phyloP scores from a whole-genome alignment of 1,140 invertebrate species.

The Hylaeus volcanicus region DNA sequence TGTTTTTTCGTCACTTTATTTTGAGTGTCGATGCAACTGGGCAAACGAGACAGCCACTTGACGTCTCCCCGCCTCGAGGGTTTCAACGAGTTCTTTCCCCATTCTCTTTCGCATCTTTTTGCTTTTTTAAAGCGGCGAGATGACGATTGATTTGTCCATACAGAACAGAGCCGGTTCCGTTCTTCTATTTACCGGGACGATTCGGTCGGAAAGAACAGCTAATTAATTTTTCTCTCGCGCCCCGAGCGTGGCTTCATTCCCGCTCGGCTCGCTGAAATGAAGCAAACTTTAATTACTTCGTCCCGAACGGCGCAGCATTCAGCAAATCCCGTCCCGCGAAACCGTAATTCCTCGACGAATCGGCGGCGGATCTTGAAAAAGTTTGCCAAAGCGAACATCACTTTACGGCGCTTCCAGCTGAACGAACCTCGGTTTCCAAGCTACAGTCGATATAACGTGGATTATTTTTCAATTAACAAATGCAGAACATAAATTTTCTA shows the following conservation, averaged over 20 bases:
- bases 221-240: slow-evolving; percentile 23
- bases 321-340: background rate
- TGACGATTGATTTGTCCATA: background rate
- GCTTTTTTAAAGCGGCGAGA: background rate
- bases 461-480: no score
- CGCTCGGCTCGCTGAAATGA: slow-evolving; percentile 1
- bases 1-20: background rate
- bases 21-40: background rate
- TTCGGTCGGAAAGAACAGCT: background rate
- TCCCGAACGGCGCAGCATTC: background rate
- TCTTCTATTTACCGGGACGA: background rate
- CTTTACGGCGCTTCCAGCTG: background rate
- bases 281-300: slow-evolving; percentile 38
- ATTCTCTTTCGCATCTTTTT: no score
- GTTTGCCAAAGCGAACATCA: background rate
- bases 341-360: slow-evolving; percentile 15
- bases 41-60: slow-evolving; percentile 1
- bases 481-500: no score
- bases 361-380: slow-evolving; percentile 2
- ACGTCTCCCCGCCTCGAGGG: background rate
- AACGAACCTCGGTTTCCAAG: background rate
- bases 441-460: no score
- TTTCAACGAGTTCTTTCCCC: background rate
- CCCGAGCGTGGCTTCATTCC: background rate
- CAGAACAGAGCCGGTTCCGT: background rate